Percentiles rank a stretch among this genome's conserved stretches.
Evolutionary conservation across 2,888 invertebrate genomes (phyloP).

Genomic region (Lithosia quadra): DNA sequence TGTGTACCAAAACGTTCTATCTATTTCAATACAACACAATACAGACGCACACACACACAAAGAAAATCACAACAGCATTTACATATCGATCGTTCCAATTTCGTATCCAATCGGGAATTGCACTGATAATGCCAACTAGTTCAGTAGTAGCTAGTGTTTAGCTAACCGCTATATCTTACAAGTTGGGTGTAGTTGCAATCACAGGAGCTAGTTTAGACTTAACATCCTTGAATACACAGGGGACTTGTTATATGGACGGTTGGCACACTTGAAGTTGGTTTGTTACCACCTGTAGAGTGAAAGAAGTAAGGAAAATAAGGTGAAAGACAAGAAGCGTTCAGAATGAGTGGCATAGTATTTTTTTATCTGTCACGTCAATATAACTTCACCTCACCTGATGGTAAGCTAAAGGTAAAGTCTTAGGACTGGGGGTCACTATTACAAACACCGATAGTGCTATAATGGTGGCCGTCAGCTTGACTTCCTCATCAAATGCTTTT

Average conservation of each 20-base stretch:
- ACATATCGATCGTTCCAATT: conserved; percentile 16
- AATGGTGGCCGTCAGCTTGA: too few relatives aligned
- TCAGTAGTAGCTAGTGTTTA: conserved; percentile 10
- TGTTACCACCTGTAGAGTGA: too few relatives aligned
- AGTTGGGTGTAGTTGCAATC: conserved; percentile 1
- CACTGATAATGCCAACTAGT: conserved; percentile 6
- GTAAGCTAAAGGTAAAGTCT: too few relatives aligned
- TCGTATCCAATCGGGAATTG: conserved; percentile 13
- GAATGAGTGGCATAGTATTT: too few relatives aligned
- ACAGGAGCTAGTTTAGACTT: conserved; percentile 11
- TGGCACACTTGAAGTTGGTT: too few relatives aligned
- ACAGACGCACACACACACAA: neutral
- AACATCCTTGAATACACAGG: neutral
- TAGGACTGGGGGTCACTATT: too few relatives aligned
- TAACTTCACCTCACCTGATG: too few relatives aligned
- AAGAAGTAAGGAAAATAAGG: too few relatives aligned
- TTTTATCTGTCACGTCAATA: too few relatives aligned
- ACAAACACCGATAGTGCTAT: too few relatives aligned
- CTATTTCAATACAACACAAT: neutral
- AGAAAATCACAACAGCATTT: conserved; percentile 11
- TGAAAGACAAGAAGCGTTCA: too few relatives aligned
- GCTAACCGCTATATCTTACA: conserved; percentile 11
- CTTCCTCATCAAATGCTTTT: too few relatives aligned
- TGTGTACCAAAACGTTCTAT: neutral
- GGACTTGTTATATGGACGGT: neutral